A percentile compares a stretch with the other conserved stretches of the same genome.
These are phyloP conservation scores for Actinia equina DNA, from an alignment of 64 coral and sea anemone species.

Conservation along the genomic window DNA sequence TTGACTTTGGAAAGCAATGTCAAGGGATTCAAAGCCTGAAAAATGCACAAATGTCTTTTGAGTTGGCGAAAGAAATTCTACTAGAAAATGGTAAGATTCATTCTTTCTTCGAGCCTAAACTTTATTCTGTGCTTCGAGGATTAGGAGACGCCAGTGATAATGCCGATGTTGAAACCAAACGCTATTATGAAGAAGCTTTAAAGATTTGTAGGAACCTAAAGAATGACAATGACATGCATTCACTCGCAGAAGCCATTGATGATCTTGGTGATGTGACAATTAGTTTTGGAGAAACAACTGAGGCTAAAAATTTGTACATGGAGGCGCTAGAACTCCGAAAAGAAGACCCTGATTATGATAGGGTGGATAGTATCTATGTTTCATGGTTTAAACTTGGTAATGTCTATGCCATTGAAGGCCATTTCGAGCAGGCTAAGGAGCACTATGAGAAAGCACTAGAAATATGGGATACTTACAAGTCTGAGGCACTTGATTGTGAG, in stretches of 20 bases:
- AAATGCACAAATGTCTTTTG: neutral
- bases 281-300: neutral
- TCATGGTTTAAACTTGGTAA: constrained; percentile 18
- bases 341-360: neutral
- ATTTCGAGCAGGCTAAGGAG: neutral
- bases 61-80: neutral
- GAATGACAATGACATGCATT: neutral
- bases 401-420: neutral
- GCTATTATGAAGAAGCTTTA: neutral
- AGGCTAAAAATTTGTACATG: neutral
- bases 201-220: neutral
- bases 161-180: neutral
- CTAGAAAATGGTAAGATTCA: neutral
- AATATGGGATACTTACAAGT: neutral
- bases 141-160: neutral
- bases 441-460: constrained; percentile 1
- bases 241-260: neutral
- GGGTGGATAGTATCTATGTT: neutral
- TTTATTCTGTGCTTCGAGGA: neutral
- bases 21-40: neutral
- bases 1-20: neutral
- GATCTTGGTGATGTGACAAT: constrained; percentile 8
- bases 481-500: neutral
- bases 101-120: neutral
- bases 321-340: neutral